Evolutionary conservation across 2,113 vertebrate genomes (phyloP), one percentile per base, ranked within the genome.

Genomic region (Bostrychus sinensis): DNA sequence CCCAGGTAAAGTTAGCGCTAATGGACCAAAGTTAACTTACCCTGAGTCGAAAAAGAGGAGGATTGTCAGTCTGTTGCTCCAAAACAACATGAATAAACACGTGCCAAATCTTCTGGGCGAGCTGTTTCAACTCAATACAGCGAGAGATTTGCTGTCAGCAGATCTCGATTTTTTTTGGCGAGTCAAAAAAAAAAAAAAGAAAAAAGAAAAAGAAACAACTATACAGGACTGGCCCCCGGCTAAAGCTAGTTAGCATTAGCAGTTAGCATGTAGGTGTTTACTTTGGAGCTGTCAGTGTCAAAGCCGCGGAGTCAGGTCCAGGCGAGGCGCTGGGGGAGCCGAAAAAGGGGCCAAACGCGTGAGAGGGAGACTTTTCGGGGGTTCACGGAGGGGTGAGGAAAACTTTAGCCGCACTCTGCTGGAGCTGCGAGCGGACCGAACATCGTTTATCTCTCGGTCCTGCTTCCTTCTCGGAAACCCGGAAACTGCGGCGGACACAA

Each of bases 401-500:
- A 78, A 84, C 34, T 82, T 86, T 62, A 78, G 5, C 81, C 75
- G 67, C 84, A 74, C 38, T 76, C 65, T 65, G 17, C 65, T 65
- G 17, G 75, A 43, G 58, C 75, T 19, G 75, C 70, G 16, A 48
- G 72, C 60, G 53, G 66, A 78, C 72, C 68, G 77, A 83, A 68
- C 79, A 72, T 64, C 14, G 73, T 70, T 78, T 64, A 72, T 89
- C 86, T 65, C 45, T 71, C 41, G 19, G 4, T n/a, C n/a, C 3
- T 42, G 8, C 19, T 28, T 51, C 56, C 75, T 84, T 34, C 69
- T 76, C 70, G 12, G 76, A 89, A 91, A 89, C 86, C 88, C 87
- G 91, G 91, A 92, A 85, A 78, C 36, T 56, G 73, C 34, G 53
- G 59, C 30, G 56, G 56, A 70, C 71, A 89, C 91, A 92, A 92